A percentile compares a stretch with the other conserved stretches of the same genome.
These are phyloP conservation scores for Sinelater perroti DNA, from an alignment of 2,888 invertebrate species.

Conservation along the genomic window DNA sequence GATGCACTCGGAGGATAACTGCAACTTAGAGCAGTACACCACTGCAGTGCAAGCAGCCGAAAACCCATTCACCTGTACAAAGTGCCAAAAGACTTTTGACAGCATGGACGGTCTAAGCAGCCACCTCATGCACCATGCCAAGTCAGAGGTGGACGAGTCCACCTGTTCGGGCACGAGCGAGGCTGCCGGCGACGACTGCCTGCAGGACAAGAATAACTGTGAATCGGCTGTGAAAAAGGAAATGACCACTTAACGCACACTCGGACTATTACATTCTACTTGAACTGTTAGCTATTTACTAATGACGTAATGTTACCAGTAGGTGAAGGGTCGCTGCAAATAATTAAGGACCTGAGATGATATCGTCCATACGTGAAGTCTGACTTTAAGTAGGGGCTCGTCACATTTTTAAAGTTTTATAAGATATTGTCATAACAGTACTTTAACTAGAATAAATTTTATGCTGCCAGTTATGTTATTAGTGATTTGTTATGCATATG, in stretches of 20 bases:
- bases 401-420: constrained; percentile 6
- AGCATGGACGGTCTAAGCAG: background rate
- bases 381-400: constrained; percentile 7
- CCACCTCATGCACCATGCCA: constrained; percentile 3
- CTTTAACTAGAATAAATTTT: background rate
- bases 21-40: background rate
- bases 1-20: background rate
- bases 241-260: constrained; percentile 22
- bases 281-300: background rate
- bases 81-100: constrained; percentile 2
- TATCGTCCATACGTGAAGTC: constrained; percentile 9
- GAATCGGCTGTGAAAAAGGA: constrained; percentile 27
- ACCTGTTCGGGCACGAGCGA: background rate
- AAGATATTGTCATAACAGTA: constrained; percentile 5
- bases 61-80: background rate
- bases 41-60: background rate
- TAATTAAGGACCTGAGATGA: background rate
- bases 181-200: background rate
- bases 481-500: constrained; percentile 15
- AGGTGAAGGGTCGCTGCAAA: constrained; percentile 3
- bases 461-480: constrained; percentile 12
- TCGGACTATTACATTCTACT: background rate
- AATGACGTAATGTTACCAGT: constrained; percentile 1
- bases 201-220: constrained; percentile 4
- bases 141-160: background rate